A percentile compares a stretch with the other conserved stretches of the same genome.
phyloP scores from a whole-genome alignment of 2,113 vertebrate species.

The Drymodes brunneopygia region DNA sequence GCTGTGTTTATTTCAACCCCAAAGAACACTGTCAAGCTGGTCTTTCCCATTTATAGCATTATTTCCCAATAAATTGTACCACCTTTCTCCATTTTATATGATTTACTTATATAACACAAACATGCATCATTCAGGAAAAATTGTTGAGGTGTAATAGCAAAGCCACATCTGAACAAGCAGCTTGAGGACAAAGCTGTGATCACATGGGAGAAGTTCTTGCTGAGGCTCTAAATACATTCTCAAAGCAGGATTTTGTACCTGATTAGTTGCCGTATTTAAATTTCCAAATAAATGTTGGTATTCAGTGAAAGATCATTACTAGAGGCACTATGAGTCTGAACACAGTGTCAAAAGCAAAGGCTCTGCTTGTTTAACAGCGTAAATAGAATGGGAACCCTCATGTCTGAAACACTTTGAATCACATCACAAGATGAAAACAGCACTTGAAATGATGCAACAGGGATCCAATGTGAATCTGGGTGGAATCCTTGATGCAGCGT shows the following conservation, averaged over 20 bases:
- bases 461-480: not conserved
- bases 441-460: not conserved
- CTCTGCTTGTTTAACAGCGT: not conserved
- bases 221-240: not conserved
- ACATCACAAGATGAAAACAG: not conserved
- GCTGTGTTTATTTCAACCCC: not conserved
- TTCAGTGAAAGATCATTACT: not conserved
- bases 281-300: constrained; percentile 38
- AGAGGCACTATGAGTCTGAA: not conserved
- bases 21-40: not conserved
- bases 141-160: not conserved
- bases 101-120: not conserved
- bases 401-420: not conserved
- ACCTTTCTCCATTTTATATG: not conserved
- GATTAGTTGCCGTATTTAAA: not conserved
- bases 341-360: constrained; percentile 14
- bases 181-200: not conserved
- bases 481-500: not conserved
- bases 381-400: not conserved
- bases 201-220: not conserved
- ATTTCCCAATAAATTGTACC: not conserved
- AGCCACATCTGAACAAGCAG: not conserved
- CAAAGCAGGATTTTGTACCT: constrained; percentile 1
- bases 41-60: not conserved
- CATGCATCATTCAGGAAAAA: not conserved